Evolutionary conservation across 1,140 invertebrate species (phyloP).

Genomic region (Nautilus pompilius): DNA sequence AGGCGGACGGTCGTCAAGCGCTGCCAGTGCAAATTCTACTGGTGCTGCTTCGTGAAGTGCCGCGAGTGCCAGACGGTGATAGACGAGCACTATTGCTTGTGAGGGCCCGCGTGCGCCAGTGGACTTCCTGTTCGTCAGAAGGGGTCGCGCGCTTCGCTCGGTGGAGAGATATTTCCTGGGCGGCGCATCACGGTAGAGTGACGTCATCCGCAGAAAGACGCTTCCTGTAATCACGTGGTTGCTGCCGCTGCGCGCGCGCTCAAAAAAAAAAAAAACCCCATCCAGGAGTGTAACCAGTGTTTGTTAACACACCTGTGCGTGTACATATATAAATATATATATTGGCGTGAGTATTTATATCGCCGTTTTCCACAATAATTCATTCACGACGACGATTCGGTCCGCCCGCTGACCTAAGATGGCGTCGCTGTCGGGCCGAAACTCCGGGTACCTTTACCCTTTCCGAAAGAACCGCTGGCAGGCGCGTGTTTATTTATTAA

Average conservation of each 20-base stretch:
- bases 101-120: slow-evolving; percentile 13
- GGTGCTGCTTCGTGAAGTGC: slow-evolving; percentile 59
- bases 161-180: not conserved
- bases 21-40: slow-evolving; percentile 60
- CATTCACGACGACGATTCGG: too few relatives aligned
- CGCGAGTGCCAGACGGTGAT: slow-evolving; percentile 52
- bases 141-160: not conserved
- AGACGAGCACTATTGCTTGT: slow-evolving; percentile 49
- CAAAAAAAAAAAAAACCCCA: not conserved
- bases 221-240: not conserved
- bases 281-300: not conserved
- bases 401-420: too few relatives aligned
- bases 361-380: too few relatives aligned
- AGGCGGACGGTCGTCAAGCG: slow-evolving; percentile 70
- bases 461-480: too few relatives aligned
- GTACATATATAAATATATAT: too few relatives aligned
- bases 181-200: not conserved
- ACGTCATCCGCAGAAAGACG: too few relatives aligned
- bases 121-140: not conserved
- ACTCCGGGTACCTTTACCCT: too few relatives aligned
- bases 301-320: too few relatives aligned
- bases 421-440: too few relatives aligned
- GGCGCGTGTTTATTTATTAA: too few relatives aligned
- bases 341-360: too few relatives aligned
- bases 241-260: not conserved